These are phyloP conservation scores for Deilephila elpenor DNA, from an alignment of 2,888 invertebrate genomes.

Conservation along the genomic window DNA sequence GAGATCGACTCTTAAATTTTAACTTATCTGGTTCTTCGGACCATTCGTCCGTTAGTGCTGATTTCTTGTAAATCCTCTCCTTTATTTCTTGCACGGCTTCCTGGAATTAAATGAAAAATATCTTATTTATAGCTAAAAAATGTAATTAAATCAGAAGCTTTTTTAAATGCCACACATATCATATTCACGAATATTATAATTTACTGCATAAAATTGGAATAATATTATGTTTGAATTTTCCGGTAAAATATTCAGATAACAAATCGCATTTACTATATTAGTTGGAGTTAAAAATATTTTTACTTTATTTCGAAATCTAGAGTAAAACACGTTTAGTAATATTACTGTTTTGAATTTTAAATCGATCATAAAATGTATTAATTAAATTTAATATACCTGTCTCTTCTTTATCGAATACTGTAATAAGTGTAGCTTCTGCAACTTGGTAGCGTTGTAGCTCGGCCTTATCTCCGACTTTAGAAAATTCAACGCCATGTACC, in stretches of 20 bases:
- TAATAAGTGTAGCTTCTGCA: conserved; percentile 88
- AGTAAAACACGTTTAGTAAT: neutral
- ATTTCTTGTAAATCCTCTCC: conserved; percentile 76
- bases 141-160: neutral
- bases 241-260: too few relatives aligned
- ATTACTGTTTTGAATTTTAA: too few relatives aligned
- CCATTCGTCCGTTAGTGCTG: conserved; percentile 66
- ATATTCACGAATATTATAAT: neutral
- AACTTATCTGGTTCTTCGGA: conserved; percentile 56
- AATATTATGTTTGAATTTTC: too few relatives aligned
- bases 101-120: neutral
- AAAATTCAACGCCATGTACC: conserved; percentile 80
- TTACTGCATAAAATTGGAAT: too few relatives aligned
- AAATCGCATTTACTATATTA: too few relatives aligned
- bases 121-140: neutral
- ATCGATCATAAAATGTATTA: neutral
- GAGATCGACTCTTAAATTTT: conserved; percentile 64
- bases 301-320: neutral
- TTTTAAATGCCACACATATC: too few relatives aligned
- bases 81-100: conserved; percentile 85
- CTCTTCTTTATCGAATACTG: conserved; percentile 90
- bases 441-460: conserved; percentile 89
- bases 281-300: too few relatives aligned
- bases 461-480: conserved; percentile 86
- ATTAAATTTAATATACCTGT: conserved; percentile 47